Evolutionary conservation across 2,113 vertebrate species (phyloP).

Genomic region (Brachyhypopomus gauderio): DNA sequence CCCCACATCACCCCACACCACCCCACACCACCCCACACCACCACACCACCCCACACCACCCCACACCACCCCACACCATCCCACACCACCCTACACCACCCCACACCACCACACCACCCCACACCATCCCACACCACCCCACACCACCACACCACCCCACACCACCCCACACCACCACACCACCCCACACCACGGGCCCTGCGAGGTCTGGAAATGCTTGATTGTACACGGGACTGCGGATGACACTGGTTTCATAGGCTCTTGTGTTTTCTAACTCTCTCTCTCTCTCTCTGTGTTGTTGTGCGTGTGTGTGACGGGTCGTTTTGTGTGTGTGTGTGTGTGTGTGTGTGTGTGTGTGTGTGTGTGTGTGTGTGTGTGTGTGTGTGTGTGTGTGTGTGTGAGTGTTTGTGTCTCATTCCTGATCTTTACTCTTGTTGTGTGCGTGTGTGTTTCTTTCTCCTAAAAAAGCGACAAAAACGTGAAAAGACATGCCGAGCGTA

Average conservation of each 20-base stretch:
- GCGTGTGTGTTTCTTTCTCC: slow-evolving; percentile 47
- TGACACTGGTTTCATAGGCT: slow-evolving; percentile 6
- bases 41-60: no score
- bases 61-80: no score
- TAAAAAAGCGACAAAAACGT: slow-evolving; percentile 98
- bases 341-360: neutral
- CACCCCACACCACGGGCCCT: neutral
- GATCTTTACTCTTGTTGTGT: neutral
- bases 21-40: no score
- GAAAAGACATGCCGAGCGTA: slow-evolving; percentile 99
- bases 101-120: no score
- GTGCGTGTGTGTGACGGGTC: slow-evolving; percentile 13
- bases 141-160: no score
- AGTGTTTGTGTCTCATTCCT: neutral
- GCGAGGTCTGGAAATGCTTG: slow-evolving; percentile 14
- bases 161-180: no score
- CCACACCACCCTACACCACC: no score
- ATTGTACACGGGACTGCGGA: slow-evolving; percentile 26
- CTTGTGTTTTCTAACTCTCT: slow-evolving; percentile 19
- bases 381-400: slow-evolving; percentile 1
- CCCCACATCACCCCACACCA: no score
- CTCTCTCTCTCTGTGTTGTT: neutral
- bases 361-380: slow-evolving; percentile 23
- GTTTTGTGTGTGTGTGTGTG: neutral
- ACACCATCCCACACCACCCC: no score